Percentiles rank a stretch among this genome's conserved stretches.
Evolutionary conservation across 2,888 invertebrate species (phyloP).

Genomic region (Homarus gammarus): DNA sequence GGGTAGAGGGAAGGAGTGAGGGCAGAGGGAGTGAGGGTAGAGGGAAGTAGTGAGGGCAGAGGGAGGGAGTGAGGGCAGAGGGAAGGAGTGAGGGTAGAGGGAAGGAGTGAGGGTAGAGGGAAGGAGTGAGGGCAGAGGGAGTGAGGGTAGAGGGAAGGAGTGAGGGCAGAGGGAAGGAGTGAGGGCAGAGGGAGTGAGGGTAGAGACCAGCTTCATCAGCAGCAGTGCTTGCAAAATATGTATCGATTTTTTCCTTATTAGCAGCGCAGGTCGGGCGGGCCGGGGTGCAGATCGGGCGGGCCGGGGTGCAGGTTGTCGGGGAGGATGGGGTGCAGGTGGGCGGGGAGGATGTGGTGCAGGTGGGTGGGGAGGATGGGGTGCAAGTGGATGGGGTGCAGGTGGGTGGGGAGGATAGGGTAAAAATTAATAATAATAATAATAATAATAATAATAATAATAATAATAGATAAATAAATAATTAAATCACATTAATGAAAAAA

Average conservation of each 20-base stretch:
- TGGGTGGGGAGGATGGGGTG: too few species aligned
- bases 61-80: background rate
- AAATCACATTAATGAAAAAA: too few species aligned
- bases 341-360: too few species aligned
- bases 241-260: slow-evolving; percentile 17
- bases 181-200: background rate
- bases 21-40: background rate
- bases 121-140: background rate
- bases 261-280: background rate
- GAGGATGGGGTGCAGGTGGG: too few species aligned
- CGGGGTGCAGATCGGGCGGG: too few species aligned
- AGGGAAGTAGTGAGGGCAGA: background rate
- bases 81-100: background rate
- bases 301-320: background rate
- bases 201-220: background rate
- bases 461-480: too few species aligned
- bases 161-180: background rate
- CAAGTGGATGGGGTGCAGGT: too few species aligned
- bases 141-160: background rate
- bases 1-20: background rate
- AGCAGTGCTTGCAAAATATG: background rate
- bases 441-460: too few species aligned
- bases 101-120: background rate
- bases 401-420: too few species aligned
- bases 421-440: too few species aligned